A percentile compares a stretch with the other conserved stretches of the same genome.
Evolutionary conservation across 2,113 vertebrate genomes (phyloP).

Genomic region (Variabilichromis moorii): DNA sequence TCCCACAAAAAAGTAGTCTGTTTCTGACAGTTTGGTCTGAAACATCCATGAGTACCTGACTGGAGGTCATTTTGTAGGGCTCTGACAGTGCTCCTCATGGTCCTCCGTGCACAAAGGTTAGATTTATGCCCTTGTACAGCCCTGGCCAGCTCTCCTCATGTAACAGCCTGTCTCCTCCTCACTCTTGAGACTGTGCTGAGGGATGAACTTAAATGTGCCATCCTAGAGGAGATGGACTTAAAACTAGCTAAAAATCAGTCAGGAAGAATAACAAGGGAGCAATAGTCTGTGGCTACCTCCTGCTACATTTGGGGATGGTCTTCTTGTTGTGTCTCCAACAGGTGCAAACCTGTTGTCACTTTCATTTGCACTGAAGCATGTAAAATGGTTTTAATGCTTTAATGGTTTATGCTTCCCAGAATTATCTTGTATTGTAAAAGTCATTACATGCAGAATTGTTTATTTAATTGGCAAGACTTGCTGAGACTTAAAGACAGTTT

Average conservation of each 20-base stretch:
- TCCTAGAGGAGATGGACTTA: background rate
- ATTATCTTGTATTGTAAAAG: background rate
- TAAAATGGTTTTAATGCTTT: background rate
- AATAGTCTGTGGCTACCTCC: background rate
- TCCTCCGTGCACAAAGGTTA: background rate
- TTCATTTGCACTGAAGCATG: background rate
- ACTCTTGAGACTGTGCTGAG: background rate
- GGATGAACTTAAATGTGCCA: background rate
- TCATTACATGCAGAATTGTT: background rate
- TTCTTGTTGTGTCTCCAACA: background rate
- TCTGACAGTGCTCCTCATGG: background rate
- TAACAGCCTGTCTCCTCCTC: background rate
- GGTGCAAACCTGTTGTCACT: background rate
- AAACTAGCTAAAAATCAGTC: background rate
- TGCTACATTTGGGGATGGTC: background rate
- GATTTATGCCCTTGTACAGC: background rate
- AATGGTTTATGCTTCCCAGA: background rate
- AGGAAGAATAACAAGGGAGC: background rate
- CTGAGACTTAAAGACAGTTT: background rate
- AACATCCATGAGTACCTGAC: background rate
- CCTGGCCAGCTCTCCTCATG: background rate
- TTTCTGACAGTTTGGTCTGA: background rate
- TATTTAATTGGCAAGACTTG: background rate
- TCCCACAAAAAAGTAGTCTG: background rate
- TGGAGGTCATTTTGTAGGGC: background rate